Conservation (phyloP, 2,888 invertebrate species). For the Melanchra persicariae region DNA sequence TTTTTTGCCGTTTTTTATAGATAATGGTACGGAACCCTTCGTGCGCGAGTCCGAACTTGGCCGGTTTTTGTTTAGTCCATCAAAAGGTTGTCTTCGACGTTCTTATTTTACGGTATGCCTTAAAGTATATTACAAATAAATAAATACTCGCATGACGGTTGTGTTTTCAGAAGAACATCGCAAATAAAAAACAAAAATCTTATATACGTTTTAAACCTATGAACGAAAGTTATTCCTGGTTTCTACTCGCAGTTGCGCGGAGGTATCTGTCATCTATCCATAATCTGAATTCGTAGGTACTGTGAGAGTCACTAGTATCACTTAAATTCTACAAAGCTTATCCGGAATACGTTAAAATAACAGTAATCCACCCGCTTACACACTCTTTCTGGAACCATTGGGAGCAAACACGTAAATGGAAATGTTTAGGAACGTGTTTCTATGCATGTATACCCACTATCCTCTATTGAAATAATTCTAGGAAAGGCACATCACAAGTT, state of each 20-base stretch:
- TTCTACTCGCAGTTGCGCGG: neutral
- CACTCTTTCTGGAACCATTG: neutral
- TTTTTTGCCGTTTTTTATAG: too few relatives aligned
- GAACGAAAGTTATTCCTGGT: neutral
- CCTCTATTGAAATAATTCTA: neutral
- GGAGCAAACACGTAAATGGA: neutral
- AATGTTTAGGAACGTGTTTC: neutral
- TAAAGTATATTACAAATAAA: too few relatives aligned
- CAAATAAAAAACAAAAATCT: too few relatives aligned
- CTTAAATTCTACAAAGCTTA: neutral
- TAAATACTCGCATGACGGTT: neutral
- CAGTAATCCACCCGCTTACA: neutral
- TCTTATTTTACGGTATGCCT: too few relatives aligned
- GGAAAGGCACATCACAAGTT: neutral
- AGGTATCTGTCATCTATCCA: neutral
- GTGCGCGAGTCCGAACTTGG: too few relatives aligned
- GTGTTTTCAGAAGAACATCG: neutral
- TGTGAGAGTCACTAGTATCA: neutral
- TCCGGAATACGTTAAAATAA: neutral
- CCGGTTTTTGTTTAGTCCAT: too few relatives aligned
- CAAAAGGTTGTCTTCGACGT: too few relatives aligned
- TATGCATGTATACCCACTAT: neutral
- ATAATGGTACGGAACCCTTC: too few relatives aligned
- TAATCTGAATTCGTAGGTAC: neutral
- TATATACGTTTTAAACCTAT: too few relatives aligned